Evolutionary conservation across 2,797 vertebrate genomes (phyloP), one percentile per base, ranked within the genome.

Genomic region (Sternotherus odoratus): DNA sequence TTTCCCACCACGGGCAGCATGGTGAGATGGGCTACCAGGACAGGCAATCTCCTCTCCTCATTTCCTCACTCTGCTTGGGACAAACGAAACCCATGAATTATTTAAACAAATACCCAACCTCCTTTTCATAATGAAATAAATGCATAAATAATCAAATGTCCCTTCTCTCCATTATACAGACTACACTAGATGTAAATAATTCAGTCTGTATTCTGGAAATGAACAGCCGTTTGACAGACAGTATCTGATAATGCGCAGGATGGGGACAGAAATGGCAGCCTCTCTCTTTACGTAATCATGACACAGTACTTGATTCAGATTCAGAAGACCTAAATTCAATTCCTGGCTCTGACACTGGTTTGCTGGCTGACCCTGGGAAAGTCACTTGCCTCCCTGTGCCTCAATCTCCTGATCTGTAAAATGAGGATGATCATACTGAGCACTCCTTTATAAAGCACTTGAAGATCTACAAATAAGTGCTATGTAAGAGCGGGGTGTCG

Each of bases 101-200:
- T 87, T 93, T 94, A 91, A 97, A 95, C 50, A 23, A 11, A 49
- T 63, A 92, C 89, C 88, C 93, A 93, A 96, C 92, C 94, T 92
- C 96, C 90, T 92, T 92, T 96, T 94, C 57, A 94, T 89, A 95
- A 95, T 87, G 93, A 94, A 96, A 90, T 49, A 95, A 96, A 93
- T 56, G 91, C n/a, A 82, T 96, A 89, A 89, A 91, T 16, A 87
- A 94, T 82, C 89, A 94, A 90, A 87, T 95, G 77, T 60, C 30
- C 72, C 86, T 19, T 92, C 69, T 95, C 26, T 48, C 60, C 43
- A n/a, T 69, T 51, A 11, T 21, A 24, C 39, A 36, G 63, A 72
- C 48, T 56, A 81, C 85, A 85, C 48, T 28, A 23, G 57, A 46
- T 21, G 46, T 26, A 72, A 46, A 28, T 85, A n/a, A 57, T 57